Evolutionary conservation across 1,140 invertebrate genomes (phyloP), one percentile per base, ranked within the genome.

Genomic region (Stegodyphus dumicola): DNA sequence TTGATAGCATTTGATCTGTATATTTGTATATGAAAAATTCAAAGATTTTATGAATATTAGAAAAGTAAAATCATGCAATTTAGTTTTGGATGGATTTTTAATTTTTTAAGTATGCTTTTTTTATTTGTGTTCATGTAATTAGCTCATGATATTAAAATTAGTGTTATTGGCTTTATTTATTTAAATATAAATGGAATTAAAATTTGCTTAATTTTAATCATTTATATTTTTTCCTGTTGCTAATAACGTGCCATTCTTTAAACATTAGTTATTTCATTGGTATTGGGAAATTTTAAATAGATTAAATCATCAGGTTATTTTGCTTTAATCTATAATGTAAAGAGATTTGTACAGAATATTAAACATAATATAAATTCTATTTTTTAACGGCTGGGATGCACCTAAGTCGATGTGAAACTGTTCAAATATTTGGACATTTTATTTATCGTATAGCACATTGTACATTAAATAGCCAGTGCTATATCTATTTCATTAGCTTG

Each of bases 1-100:
- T 85, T 85, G 64, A 85, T 85, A 85, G 81, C 81, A 85, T 85
- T 83, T 75, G 48, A 77, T 7, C 51, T 85, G 81, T 85, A 85
- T 75, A 85, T 85, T 85, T 85, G 81, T 85, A 85, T 18, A 76
- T 85, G 52, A 60, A 69, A 53, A 83, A 33, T 83, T 66, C 70
- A 54, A 6, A 10, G 10, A 74, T 33, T 74, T 54, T 67, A 67
- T 67, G 17, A 2, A 13, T 60, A 60, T 60, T 60, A 33, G 33
- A 33, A 33, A 33, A 33, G 1, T 33, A 33, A 33, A 33, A 33
- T 33, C 33, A 60, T 60, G 56, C 15, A 60, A 60, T 60, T 60
- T 60, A 60, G 9, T 60, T 60, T 11, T 11, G 15, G 15, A 60
- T 60, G 56, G 4, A 1, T 60, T 60, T 60, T 11, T 11, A 60